Conservation (phyloP, 2,113 vertebrate species). For the Chascanopsetta lugubris region DNA sequence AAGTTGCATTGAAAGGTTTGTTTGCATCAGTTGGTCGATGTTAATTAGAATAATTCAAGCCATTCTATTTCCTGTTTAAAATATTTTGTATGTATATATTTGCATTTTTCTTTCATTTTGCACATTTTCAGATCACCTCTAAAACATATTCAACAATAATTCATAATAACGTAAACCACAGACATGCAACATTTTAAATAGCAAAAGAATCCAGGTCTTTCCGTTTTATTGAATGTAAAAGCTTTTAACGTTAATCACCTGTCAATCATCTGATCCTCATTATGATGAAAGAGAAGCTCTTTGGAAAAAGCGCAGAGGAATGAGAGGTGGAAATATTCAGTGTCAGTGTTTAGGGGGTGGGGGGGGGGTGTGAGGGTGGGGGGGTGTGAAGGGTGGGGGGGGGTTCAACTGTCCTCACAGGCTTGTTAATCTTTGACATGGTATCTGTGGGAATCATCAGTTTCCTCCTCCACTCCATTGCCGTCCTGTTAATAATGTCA, state of each 20-base stretch:
- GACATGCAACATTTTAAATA: no score
- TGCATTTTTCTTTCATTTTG: no score
- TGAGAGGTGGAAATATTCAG: neutral
- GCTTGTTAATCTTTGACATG: constrained; percentile 6
- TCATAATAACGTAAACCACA: no score
- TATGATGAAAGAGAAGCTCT: neutral
- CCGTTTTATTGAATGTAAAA: neutral
- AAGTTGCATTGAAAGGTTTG: no score
- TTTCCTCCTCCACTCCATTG: neutral
- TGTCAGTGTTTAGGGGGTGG: no score
- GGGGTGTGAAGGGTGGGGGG: no score
- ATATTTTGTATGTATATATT: no score
- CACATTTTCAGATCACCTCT: neutral
- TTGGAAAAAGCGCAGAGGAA: neutral
- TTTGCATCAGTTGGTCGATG: no score
- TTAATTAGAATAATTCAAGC: no score
- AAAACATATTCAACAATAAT: neutral
- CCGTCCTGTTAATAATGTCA: neutral
- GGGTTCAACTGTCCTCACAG: constrained; percentile 23
- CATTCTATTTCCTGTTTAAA: no score
- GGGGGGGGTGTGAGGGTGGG: no score
- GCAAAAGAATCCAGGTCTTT: neutral
- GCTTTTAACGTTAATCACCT: no score
- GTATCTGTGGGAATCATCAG: neutral
- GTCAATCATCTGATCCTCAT: neutral